phyloP scores from a whole-genome alignment of 1,140 invertebrate genomes.

The Hypothenemus hampei region DNA sequence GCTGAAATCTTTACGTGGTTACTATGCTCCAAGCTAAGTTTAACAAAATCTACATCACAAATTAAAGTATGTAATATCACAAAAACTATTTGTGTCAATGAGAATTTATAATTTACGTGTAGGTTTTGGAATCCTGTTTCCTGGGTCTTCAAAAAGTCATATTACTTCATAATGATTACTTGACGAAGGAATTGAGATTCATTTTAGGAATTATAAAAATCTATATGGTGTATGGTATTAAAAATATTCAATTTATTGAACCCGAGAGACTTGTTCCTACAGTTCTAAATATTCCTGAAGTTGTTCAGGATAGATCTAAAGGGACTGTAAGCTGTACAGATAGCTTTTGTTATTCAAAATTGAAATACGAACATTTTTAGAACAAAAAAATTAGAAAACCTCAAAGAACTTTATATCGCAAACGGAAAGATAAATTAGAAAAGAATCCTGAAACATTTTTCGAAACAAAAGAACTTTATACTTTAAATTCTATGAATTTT shows the following conservation, averaged over 20 bases:
- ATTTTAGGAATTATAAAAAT: conserved; percentile 51
- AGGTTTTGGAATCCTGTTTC: conserved; percentile 36
- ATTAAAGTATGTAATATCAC: background rate
- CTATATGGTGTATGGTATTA: conserved; percentile 50
- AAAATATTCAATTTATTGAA: conserved; percentile 37
- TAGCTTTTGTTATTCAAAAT: background rate
- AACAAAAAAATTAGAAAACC: background rate
- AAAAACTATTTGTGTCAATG: background rate
- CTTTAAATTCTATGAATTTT: too few relatives aligned
- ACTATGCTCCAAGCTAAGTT: too few relatives aligned
- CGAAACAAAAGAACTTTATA: conserved; percentile 20
- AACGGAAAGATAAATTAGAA: conserved; percentile 33
- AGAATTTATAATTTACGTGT: background rate
- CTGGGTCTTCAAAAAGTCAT: conserved; percentile 38
- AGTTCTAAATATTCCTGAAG: conserved; percentile 52
- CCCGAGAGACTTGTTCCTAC: conserved; percentile 49
- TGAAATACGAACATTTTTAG: background rate
- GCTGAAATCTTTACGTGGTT: too few relatives aligned
- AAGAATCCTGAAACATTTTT: conserved; percentile 22
- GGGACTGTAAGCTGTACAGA: conserved; percentile 45
- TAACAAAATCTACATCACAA: background rate
- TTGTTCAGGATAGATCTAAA: conserved; percentile 41
- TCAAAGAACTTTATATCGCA: conserved; percentile 25
- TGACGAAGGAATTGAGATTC: conserved; percentile 44
- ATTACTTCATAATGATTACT: conserved; percentile 26